Base-by-base conservation (phyloP, 2,113 vertebrate genomes). In the Bolborhynchus lineola region DNA sequence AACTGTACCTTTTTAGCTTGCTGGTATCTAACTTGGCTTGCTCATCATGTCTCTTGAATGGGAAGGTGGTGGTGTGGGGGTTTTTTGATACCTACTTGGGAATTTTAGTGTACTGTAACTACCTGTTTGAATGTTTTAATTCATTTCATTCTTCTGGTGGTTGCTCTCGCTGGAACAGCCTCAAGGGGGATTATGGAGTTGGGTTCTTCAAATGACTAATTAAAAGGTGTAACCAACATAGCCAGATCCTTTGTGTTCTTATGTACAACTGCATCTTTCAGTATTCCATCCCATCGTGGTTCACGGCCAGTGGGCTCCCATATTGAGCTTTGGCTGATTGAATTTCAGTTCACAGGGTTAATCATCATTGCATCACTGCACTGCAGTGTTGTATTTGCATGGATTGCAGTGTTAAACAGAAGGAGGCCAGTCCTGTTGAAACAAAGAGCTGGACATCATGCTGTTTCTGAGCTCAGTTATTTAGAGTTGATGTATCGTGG, bases 331-430 rank as follows among this genome's bases (percentile, higher is more conserved):
- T 65, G 81, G 65, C 25, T 89, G 86, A 84, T 19, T 86, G 77
- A 78, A 55, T 93, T 88, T 91, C 44, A 44, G 57, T 91, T 92
- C 65, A 41, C 28, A 23, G 72, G 86, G 94, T 91, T 93, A 72
- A 87, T 94, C 52, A 15, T 42, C 0, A 3, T 44, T 67, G 76
- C 76, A 44, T 95, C 52, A 4, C 77, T 93, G 92, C 82, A 26
- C 91, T 59, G 72, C 96, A 89, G 67, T 2, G 10, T 77, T 82
- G 62, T 81, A 4, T 89, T 88, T 93, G 82, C 52, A 13, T 82
- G 83, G 60, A 42, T 92, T 78, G 57, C 62, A 35, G 74, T 23
- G 57, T 63, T 85, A 57, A 94, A 88, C 57, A 86, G 93, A 2
- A 83, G 82, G 79, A 85, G 55, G 76, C 60, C 62, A 20, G 78